Evolutionary conservation across 2,797 vertebrate genomes (phyloP), one percentile per base, ranked within the genome.

Genomic region (Tokudaia muenninki): DNA sequence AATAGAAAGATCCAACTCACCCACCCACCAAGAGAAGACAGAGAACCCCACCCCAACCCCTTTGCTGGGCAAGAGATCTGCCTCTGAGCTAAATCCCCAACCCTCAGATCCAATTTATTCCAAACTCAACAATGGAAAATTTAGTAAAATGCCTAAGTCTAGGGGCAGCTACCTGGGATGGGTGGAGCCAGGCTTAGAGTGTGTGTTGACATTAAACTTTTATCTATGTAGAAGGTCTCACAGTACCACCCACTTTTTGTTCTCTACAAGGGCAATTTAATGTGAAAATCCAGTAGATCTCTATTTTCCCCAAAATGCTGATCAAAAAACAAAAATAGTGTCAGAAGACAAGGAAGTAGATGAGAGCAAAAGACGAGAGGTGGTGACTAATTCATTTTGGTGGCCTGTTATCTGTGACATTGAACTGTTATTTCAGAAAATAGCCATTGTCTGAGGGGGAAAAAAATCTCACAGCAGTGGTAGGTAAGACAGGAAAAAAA

Each of bases 401-500:
- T 98, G 99, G 98, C 98, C 98, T 98, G 98, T 98, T 99, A 98
- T 99, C 99, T 98, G 98, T 99, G 99, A 99, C 99, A 99, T 99
- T 99, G 99, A 99, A 99, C 99, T 99, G 99, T 99, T 99, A 99
- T 98, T 99, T 98, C 98, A 99, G 99, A 99, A 99, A 99, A 99
- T 99, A 98, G 97, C 99, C 98, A 99, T 99, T 99, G 99, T 99
- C 99, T 99, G 97, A 98, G 96, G 97, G 97, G 92, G 24, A 6
- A 2, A 12, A 98, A 98, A 98, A 98, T 98, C 98, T 97, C 98
- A 97, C 97, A 97, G 98, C 98, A 98, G 98, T 98, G 98, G 98
- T 98, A 99, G 99, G 99, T 99, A 99, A 98, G 98, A 99, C 98
- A 99, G 99, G 99, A 99, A 99, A 55, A 99, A 99, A 72, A 37